Conservation (phyloP, 2,888 invertebrate genomes). For the Dolichomitus sp. region DNA sequence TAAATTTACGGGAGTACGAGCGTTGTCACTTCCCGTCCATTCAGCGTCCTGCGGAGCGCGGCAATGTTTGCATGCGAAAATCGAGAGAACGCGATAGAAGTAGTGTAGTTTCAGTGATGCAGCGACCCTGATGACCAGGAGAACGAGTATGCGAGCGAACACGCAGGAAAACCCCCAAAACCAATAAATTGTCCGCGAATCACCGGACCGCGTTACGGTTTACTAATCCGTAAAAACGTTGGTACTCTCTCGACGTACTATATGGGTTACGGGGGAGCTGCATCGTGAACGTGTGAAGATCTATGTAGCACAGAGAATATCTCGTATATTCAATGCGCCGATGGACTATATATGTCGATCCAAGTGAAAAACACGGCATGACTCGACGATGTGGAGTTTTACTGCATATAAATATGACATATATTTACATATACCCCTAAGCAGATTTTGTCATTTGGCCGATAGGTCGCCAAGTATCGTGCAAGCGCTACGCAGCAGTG, state of each 20-base stretch:
- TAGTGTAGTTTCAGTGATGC: slow-evolving; percentile 16
- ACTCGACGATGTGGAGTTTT: neutral
- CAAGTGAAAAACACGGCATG: slow-evolving; percentile 13
- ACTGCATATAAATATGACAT: neutral
- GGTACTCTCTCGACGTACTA: slow-evolving; percentile 34
- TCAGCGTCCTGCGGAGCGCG: slow-evolving; percentile 68
- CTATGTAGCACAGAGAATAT: neutral
- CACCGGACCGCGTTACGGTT: slow-evolving; percentile 73
- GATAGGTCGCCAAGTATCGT: too few species aligned
- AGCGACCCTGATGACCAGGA: slow-evolving; percentile 11
- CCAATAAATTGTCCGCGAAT: slow-evolving; percentile 79
- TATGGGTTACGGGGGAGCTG: neutral
- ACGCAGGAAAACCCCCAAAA: slow-evolving; percentile 69
- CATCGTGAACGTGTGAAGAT: neutral
- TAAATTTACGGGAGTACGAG: slow-evolving; percentile 77
- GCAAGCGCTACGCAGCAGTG: too few species aligned
- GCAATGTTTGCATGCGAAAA: slow-evolving; percentile 21
- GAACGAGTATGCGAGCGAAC: slow-evolving; percentile 46
- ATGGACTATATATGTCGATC: slow-evolving; percentile 42
- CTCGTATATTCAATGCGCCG: neutral
- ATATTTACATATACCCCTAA: too few species aligned
- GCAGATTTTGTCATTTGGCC: too few species aligned
- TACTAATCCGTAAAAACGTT: slow-evolving; percentile 77
- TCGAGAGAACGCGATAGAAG: slow-evolving; percentile 5
- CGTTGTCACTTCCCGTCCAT: slow-evolving; percentile 79